These are phyloP conservation scores for Pomatostomus ruficeps DNA, from an alignment of 2,113 vertebrate species.

Conservation along the genomic window DNA sequence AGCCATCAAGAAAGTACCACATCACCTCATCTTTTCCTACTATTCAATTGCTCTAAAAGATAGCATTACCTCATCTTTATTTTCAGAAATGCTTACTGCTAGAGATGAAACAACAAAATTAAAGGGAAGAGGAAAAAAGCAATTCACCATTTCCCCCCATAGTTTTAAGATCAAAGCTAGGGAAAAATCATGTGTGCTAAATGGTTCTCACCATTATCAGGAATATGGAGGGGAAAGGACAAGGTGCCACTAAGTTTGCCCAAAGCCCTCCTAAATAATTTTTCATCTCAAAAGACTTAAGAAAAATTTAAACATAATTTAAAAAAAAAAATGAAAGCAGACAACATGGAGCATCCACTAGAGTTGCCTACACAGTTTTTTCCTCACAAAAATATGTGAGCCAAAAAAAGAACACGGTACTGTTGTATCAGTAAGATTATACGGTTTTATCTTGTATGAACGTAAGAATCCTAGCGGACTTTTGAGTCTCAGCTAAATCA, in stretches of 20 bases:
- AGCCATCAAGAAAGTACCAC: not conserved
- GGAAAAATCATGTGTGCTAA: not conserved
- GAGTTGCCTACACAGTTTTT: not conserved
- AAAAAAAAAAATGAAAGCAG: not conserved
- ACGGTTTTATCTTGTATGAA: not conserved
- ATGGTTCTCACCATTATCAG: not conserved
- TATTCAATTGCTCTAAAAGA: not conserved
- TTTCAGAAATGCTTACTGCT: not conserved
- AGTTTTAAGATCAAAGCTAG: not conserved
- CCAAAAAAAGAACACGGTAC: not conserved
- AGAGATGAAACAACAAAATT: not conserved
- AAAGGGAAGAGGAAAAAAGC: not conserved
- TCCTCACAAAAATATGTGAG: not conserved
- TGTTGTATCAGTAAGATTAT: not conserved
- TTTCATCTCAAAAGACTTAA: not conserved
- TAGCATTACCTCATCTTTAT: not conserved
- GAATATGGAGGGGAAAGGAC: not conserved
- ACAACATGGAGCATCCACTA: not conserved
- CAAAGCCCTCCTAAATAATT: not conserved
- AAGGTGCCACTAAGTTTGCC: not conserved
- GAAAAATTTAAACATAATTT: not conserved
- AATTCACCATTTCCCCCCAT: fast-evolving
- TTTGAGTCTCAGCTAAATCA: not conserved
- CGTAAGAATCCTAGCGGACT: not conserved
- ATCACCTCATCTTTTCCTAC: not conserved